Evolutionary conservation across 2,113 vertebrate genomes (phyloP).

Genomic region (Thinocorus orbignyianus): DNA sequence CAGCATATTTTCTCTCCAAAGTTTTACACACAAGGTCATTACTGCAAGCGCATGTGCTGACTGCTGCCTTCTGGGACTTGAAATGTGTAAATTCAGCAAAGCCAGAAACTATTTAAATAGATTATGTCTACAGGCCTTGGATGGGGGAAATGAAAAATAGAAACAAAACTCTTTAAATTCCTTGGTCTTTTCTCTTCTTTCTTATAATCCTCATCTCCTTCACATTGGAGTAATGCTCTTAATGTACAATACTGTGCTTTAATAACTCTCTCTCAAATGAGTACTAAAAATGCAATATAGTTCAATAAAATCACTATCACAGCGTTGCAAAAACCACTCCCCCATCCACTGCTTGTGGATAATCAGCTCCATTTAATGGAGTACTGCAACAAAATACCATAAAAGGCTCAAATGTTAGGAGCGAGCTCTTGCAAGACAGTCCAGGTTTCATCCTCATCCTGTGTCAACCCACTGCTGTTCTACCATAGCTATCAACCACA

Average conservation of each 20-base stretch:
- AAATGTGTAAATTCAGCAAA: not conserved
- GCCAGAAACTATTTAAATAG: not conserved
- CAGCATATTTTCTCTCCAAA: not conserved
- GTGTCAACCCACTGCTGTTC: fast-evolving
- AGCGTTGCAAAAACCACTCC: not conserved
- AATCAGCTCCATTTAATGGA: not conserved
- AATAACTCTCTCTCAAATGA: constrained; percentile 12
- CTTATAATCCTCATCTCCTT: not conserved
- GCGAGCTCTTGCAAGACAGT: not conserved
- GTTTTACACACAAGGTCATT: fast-evolving
- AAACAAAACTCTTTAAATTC: not conserved
- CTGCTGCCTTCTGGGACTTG: not conserved
- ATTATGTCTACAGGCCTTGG: not conserved
- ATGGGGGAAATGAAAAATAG: not conserved
- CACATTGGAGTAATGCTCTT: not conserved
- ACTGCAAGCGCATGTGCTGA: not conserved
- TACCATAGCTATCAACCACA: fast-evolving
- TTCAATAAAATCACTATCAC: not conserved
- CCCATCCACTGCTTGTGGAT: not conserved
- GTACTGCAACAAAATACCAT: not conserved
- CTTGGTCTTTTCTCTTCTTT: not conserved
- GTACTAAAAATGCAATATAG: constrained; percentile 47
- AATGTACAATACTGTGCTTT: not conserved
- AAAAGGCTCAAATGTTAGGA: not conserved
- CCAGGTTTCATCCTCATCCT: fast-evolving